These are phyloP conservation scores for Rhinichthys osculus DNA, from an alignment of 2,797 vertebrate species.

Conservation along the genomic window DNA sequence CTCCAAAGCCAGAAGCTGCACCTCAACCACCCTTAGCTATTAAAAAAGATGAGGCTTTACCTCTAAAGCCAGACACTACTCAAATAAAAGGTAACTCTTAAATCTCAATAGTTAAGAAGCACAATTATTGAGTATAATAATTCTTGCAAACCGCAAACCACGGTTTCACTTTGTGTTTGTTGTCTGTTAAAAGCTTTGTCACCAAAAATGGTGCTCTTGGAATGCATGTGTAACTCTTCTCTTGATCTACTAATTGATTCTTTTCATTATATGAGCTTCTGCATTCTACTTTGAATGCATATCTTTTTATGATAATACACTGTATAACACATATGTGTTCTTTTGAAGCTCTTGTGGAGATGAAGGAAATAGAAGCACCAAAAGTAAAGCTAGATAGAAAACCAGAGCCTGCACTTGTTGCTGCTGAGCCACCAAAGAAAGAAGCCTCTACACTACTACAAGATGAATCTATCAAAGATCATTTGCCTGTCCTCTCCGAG, in stretches of 20 bases:
- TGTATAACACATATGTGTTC: constrained; percentile 64
- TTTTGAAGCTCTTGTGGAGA: constrained; percentile 75
- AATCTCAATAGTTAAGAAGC: constrained; percentile 3
- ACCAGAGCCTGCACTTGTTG: constrained; percentile 44
- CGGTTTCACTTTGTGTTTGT: neutral
- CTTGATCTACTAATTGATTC: constrained; percentile 47
- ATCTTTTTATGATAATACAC: constrained; percentile 16
- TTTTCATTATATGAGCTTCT: constrained; percentile 32
- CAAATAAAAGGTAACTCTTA: constrained; percentile 64
- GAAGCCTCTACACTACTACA: constrained; percentile 19
- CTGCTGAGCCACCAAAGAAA: constrained; percentile 48
- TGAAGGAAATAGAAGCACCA: constrained; percentile 69
- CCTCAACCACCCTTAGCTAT: constrained; percentile 61
- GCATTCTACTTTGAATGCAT: constrained; percentile 68
- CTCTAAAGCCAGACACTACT: constrained; percentile 58
- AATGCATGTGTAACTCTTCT: constrained; percentile 34
- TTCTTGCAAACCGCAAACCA: neutral
- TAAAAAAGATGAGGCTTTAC: constrained; percentile 68
- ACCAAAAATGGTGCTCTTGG: constrained; percentile 32
- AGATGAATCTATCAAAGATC: constrained; percentile 28
- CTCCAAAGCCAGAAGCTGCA: constrained; percentile 64
- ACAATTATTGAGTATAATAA: constrained; percentile 4
- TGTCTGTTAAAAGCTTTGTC: constrained; percentile 1
- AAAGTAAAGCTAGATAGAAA: constrained; percentile 45
- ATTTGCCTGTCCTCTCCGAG: neutral